Evolutionary conservation across 1,140 invertebrate genomes (phyloP).

Genomic region (Hermatobates lingyangjiaoensis): DNA sequence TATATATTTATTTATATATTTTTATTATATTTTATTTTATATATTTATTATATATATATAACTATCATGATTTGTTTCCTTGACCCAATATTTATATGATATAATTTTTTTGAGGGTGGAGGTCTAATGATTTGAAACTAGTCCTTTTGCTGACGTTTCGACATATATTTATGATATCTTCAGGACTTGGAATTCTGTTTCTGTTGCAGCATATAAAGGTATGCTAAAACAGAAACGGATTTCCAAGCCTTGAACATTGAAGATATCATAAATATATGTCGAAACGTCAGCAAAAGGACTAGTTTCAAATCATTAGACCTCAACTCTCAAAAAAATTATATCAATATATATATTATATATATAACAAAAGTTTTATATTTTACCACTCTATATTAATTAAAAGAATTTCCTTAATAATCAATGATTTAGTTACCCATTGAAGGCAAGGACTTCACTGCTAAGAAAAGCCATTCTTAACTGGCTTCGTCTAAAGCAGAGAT

Average conservation of each 20-base stretch:
- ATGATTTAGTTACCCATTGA: constrained; percentile 48
- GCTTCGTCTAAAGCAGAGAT: constrained; percentile 51
- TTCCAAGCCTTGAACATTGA: neutral
- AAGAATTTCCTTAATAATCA: neutral
- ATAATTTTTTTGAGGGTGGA: no score
- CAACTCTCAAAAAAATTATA: neutral
- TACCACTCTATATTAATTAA: neutral
- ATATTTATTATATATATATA: no score
- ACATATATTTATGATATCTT: no score
- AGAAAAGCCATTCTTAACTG: constrained; percentile 44
- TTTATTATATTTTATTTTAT: no score
- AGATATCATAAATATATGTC: neutral
- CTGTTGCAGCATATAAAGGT: no score
- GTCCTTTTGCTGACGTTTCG: no score
- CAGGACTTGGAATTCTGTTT: no score
- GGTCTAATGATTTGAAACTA: no score
- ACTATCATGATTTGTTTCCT: no score
- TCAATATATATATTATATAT: neutral
- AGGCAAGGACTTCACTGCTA: constrained; percentile 45
- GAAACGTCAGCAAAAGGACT: neutral
- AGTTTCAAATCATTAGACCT: neutral
- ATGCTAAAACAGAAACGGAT: no score
- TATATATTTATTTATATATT: no score
- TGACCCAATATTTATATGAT: no score
- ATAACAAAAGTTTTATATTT: neutral